These are phyloP conservation scores for Erynnis tages DNA, from an alignment of 2,888 invertebrate genomes.

Conservation along the genomic window DNA sequence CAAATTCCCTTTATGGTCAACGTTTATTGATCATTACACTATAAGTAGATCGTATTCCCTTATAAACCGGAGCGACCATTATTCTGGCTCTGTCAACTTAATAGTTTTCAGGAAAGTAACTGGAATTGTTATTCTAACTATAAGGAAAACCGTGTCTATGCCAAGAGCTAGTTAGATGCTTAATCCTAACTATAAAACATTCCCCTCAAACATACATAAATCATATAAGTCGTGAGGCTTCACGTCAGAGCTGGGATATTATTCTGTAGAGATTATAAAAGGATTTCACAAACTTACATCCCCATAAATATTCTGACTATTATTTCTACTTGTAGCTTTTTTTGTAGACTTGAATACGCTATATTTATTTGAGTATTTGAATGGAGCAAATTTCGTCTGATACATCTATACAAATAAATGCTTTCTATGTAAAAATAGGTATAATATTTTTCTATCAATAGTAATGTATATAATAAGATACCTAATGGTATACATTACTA, in stretches of 20 bases:
- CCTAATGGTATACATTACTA: too few species aligned
- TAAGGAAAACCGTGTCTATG: constrained; percentile 4
- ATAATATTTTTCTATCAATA: too few species aligned
- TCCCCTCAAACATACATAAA: constrained; percentile 22
- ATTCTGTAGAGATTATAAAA: constrained; percentile 26
- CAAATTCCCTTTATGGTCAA: too few species aligned
- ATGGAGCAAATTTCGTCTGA: too few species aligned
- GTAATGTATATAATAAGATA: too few species aligned
- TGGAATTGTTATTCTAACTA: constrained; percentile 2
- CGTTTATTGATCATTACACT: too few species aligned
- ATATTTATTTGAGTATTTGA: neutral
- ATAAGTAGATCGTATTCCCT: too few species aligned
- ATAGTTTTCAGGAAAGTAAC: neutral
- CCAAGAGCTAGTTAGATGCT: constrained; percentile 16
- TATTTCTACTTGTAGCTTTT: constrained; percentile 18
- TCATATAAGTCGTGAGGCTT: constrained; percentile 24
- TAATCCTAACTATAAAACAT: constrained; percentile 21
- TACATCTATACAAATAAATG: too few species aligned
- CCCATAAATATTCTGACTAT: constrained; percentile 19
- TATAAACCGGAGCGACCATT: too few species aligned
- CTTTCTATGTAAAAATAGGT: too few species aligned
- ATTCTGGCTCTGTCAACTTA: neutral
- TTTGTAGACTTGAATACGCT: constrained; percentile 4
- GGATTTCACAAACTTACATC: constrained; percentile 27
- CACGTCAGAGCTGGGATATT: constrained; percentile 26